Percentiles rank a stretch among this genome's conserved stretches.
phyloP scores from a whole-genome alignment of 2,113 vertebrate species.

The Peromyscus leucopus region DNA sequence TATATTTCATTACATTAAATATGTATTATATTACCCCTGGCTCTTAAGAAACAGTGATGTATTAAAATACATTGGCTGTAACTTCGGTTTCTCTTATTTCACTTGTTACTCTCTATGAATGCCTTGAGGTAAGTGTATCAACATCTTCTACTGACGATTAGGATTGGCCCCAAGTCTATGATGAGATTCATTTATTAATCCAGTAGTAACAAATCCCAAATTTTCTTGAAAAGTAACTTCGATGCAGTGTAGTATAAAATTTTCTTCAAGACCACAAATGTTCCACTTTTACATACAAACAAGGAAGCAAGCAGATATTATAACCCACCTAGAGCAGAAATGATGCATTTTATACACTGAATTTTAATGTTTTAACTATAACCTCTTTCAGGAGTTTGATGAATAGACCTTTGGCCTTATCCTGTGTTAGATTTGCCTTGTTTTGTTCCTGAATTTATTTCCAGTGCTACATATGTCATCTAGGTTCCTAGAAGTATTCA shows the following conservation, averaged over 20 bases:
- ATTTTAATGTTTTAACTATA: background rate
- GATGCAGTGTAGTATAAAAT: background rate
- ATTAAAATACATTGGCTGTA: background rate
- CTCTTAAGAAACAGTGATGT: background rate
- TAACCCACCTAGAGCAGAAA: background rate
- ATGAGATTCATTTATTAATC: background rate
- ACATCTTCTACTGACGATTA: background rate
- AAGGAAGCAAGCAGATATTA: background rate
- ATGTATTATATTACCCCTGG: background rate
- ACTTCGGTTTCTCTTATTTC: background rate
- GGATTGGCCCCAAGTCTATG: background rate
- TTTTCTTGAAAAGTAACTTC: background rate
- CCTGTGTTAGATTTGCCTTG: background rate
- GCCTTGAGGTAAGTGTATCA: background rate
- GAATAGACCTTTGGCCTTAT: background rate
- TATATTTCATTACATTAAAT: background rate
- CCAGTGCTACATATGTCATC: background rate
- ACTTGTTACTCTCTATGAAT: background rate
- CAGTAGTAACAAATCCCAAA: background rate
- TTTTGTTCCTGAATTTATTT: background rate
- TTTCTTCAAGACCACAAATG: background rate
- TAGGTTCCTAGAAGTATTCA: background rate
- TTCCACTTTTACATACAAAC: background rate
- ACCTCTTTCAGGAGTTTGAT: background rate
- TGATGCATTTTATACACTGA: background rate